Conservation (phyloP, 1,140 invertebrate species). For the Zaprionus lachaisei region DNA sequence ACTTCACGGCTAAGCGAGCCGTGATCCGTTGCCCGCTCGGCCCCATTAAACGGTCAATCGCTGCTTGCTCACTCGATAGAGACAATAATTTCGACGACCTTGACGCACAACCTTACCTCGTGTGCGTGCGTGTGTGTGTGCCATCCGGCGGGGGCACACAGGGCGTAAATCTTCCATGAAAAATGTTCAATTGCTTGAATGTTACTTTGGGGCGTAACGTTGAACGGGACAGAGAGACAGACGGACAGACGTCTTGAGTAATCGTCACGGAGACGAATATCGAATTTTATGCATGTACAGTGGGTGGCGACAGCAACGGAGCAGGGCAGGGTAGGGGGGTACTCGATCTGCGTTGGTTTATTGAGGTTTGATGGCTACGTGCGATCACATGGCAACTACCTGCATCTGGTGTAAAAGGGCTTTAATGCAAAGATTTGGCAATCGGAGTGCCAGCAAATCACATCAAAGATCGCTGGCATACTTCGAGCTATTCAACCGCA, state of each 20-base stretch:
- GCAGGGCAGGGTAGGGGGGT: constrained; percentile 2
- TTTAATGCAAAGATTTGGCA: constrained; percentile 78
- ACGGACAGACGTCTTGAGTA: constrained; percentile 33
- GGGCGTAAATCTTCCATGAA: constrained; percentile 48
- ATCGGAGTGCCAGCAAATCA: constrained; percentile 56
- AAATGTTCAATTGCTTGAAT: constrained; percentile 31
- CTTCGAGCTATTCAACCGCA: constrained; percentile 76
- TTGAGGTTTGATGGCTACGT: constrained; percentile 61
- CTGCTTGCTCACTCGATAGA: constrained; percentile 3
- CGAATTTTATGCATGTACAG: constrained; percentile 19
- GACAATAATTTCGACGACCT: constrained; percentile 49
- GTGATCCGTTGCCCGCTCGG: constrained; percentile 36
- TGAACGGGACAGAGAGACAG: neutral
- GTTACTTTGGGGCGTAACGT: constrained; percentile 52
- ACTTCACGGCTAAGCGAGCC: constrained; percentile 72
- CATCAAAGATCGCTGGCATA: constrained; percentile 71
- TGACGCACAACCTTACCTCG: constrained; percentile 40
- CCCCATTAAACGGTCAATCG: constrained; percentile 69
- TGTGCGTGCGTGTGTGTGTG: constrained; percentile 2
- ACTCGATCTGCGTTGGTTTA: constrained; percentile 30
- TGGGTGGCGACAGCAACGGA: constrained; percentile 15
- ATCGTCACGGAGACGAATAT: constrained; percentile 42
- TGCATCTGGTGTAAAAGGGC: constrained; percentile 66
- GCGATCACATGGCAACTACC: constrained; percentile 64
- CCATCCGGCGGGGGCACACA: constrained; percentile 7